Conservation (phyloP, 2,888 invertebrate genomes). For the Artemia sinica region DNA sequence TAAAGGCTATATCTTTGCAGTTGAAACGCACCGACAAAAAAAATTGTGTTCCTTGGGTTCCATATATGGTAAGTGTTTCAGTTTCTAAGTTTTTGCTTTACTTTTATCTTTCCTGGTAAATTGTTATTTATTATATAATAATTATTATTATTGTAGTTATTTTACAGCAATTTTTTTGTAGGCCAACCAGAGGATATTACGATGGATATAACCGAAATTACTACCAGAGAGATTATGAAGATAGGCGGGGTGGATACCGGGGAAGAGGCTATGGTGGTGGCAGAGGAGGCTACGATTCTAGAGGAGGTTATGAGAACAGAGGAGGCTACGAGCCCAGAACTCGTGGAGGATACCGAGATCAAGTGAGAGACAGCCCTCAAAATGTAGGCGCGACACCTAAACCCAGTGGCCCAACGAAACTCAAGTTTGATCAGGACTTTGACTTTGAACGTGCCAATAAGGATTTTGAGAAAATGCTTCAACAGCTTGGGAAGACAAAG, state of each 20-base stretch:
- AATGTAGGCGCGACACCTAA: background rate
- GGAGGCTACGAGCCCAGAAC: background rate
- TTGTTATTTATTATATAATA: no score
- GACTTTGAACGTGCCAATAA: slow-evolving; percentile 98
- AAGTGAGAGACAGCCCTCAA: background rate
- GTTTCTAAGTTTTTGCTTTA: no score
- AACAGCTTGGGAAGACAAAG: slow-evolving; percentile 65
- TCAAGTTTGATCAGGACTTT: slow-evolving; percentile 89
- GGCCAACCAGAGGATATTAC: background rate
- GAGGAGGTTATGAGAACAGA: slow-evolving; percentile 30
- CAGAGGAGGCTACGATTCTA: slow-evolving; percentile 35
- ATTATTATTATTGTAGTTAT: no score
- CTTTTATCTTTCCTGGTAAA: no score
- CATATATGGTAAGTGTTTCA: no score
- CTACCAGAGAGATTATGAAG: background rate
- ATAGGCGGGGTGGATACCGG: slow-evolving; percentile 20
- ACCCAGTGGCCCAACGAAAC: slow-evolving; percentile 26
- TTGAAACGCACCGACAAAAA: no score
- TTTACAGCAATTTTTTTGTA: background rate
- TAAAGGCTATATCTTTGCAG: no score
- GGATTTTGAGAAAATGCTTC: slow-evolving; percentile 74
- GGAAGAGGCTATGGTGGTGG: slow-evolving; percentile 37
- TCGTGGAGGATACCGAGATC: slow-evolving; percentile 6
- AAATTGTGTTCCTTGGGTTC: no score
- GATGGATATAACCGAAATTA: background rate